Conservation (phyloP, 2,797 vertebrate genomes). For the Sebastes paucispinis region DNA sequence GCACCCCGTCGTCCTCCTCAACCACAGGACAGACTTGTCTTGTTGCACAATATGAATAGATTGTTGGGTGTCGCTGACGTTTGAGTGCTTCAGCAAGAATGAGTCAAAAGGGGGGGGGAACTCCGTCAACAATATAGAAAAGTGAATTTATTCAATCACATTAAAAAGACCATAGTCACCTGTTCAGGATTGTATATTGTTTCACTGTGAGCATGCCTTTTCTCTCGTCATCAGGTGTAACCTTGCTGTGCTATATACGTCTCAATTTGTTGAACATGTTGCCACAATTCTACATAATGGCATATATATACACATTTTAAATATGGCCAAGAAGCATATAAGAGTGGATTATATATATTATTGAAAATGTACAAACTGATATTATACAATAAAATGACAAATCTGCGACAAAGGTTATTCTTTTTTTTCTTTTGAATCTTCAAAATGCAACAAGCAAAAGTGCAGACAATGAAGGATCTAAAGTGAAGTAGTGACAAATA, state of each 20-base stretch:
- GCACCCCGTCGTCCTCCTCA: not conserved
- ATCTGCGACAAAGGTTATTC: not conserved
- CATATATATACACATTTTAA: conserved; percentile 51
- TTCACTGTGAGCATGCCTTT: conserved; percentile 74
- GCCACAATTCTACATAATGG: conserved; percentile 34
- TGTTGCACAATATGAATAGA: conserved; percentile 41
- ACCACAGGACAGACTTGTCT: conserved; percentile 11
- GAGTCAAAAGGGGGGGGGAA: not conserved
- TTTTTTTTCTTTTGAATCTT: conserved; percentile 1
- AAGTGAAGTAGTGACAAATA: not conserved
- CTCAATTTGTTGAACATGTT: conserved; percentile 46
- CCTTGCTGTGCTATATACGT: conserved; percentile 47
- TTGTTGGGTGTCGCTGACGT: conserved; percentile 17
- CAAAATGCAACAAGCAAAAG: not conserved
- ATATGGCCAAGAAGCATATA: conserved; percentile 65
- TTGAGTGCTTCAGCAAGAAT: conserved; percentile 43
- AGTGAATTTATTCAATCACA: conserved; percentile 32
- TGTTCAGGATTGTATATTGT: conserved; percentile 52
- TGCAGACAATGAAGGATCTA: not conserved
- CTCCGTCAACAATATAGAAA: conserved; percentile 17
- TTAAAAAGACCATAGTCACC: conserved; percentile 19
- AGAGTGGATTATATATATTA: conserved; percentile 71
- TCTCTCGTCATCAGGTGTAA: conserved; percentile 53
- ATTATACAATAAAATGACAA: conserved; percentile 71
- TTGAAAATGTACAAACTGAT: conserved; percentile 62